Conservation (phyloP, 2,797 vertebrate species). For the Phoebastria nigripes region DNA sequence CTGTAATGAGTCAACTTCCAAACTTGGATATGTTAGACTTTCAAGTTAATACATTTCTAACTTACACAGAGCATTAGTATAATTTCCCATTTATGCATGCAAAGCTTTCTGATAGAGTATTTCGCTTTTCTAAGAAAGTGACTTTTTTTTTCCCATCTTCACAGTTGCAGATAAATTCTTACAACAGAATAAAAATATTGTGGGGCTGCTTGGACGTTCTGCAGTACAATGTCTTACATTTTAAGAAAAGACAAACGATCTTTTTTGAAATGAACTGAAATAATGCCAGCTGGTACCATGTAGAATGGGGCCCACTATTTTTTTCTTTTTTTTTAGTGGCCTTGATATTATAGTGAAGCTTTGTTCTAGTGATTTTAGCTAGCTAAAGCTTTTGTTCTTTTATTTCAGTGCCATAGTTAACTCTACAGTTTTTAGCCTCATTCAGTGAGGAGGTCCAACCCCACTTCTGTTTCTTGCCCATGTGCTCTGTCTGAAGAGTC, state of each 20-base stretch:
- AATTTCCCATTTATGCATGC: neutral
- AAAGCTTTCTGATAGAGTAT: neutral
- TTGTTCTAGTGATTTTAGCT: slow-evolving; percentile 17
- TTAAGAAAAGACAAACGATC: slow-evolving; percentile 18
- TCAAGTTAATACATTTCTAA: neutral
- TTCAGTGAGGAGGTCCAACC: neutral
- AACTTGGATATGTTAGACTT: neutral
- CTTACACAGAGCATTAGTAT: neutral
- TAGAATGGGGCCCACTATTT: neutral
- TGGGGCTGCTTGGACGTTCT: neutral
- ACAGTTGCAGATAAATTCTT: neutral
- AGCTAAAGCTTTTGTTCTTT: slow-evolving; percentile 12
- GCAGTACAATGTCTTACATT: neutral
- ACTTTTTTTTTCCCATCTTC: neutral
- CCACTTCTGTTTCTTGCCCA: neutral
- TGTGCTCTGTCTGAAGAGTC: neutral
- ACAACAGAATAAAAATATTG: neutral
- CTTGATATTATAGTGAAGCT: slow-evolving; percentile 8
- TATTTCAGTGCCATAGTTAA: neutral
- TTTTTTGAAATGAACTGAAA: slow-evolving; percentile 11
- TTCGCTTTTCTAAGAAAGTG: neutral
- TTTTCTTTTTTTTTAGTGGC: neutral
- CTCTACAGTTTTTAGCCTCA: neutral
- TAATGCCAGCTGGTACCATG: slow-evolving; percentile 48
- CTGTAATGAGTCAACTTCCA: neutral